These are phyloP conservation scores for Notiomystis cincta DNA, from an alignment of 2,113 vertebrate genomes.

Conservation along the genomic window DNA sequence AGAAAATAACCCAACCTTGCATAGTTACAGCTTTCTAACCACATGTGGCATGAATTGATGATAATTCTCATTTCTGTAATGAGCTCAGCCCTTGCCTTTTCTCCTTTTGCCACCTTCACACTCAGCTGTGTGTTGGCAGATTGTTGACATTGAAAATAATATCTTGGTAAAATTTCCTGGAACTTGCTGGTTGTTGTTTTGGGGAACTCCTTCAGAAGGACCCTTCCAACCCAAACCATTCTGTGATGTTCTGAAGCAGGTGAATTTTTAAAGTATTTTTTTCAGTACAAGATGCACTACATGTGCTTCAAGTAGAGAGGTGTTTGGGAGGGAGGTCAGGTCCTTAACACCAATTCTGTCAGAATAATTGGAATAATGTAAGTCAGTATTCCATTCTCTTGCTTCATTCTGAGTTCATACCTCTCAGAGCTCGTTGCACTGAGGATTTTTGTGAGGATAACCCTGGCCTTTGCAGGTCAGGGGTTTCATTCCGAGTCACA, in stretches of 20 bases:
- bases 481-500: background rate
- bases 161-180: too few species aligned
- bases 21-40: background rate
- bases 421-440: background rate
- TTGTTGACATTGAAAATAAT: background rate
- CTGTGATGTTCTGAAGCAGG: background rate
- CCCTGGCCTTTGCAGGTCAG: background rate
- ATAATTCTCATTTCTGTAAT: fast-evolving
- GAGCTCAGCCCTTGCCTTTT: background rate
- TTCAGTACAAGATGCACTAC: background rate
- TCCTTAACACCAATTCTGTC: background rate
- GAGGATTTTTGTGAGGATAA: background rate
- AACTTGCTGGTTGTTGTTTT: background rate
- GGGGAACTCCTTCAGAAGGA: background rate
- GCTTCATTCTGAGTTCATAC: background rate
- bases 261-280: background rate
- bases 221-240: background rate
- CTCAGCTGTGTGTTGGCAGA: background rate
- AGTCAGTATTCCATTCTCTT: background rate
- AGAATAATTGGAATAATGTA: background rate
- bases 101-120: background rate
- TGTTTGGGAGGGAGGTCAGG: background rate
- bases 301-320: background rate
- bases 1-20: background rate
- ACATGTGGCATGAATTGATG: fast-evolving